These are phyloP conservation scores for Knipowitschia caucasica DNA, from an alignment of 2,797 vertebrate species.

Conservation along the genomic window DNA sequence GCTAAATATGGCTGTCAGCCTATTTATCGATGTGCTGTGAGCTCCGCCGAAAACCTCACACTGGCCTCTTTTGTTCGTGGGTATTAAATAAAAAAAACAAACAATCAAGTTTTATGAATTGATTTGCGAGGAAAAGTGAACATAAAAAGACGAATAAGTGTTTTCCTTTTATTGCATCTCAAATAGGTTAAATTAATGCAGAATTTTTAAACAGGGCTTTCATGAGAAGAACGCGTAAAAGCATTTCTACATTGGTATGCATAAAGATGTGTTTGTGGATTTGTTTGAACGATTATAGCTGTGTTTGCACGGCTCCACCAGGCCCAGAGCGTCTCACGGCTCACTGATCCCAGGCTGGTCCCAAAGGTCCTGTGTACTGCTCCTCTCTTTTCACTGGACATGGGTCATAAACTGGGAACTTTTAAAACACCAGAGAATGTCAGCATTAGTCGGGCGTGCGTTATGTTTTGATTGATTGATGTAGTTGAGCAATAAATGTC, in stretches of 20 bases:
- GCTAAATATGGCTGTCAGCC: slow-evolving; percentile 3
- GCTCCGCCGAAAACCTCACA: background rate
- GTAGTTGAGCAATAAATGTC: background rate
- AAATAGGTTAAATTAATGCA: slow-evolving; percentile 38
- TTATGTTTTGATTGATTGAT: background rate
- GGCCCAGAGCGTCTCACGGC: slow-evolving; percentile 41
- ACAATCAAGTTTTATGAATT: slow-evolving; percentile 13
- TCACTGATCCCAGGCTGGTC: slow-evolving; percentile 33
- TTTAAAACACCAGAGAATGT: too few relatives aligned
- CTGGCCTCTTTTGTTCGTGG: slow-evolving; percentile 9
- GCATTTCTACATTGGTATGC: slow-evolving; percentile 12
- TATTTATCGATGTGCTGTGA: slow-evolving; percentile 10
- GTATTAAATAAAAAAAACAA: slow-evolving; percentile 11
- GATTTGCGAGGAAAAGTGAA: slow-evolving; percentile 13
- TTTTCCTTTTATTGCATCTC: slow-evolving; percentile 19
- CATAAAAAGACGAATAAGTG: slow-evolving; percentile 24
- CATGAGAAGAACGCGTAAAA: slow-evolving; percentile 17
- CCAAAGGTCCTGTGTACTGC: slow-evolving; percentile 34
- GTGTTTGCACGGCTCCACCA: slow-evolving; percentile 52
- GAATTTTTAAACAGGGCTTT: slow-evolving; percentile 24
- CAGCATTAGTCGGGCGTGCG: background rate
- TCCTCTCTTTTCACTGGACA: slow-evolving; percentile 14
- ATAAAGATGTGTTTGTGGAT: slow-evolving; percentile 27
- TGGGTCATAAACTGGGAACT: too few relatives aligned
- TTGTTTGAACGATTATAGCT: slow-evolving; percentile 56